Base-by-base conservation (phyloP, 2,888 invertebrate genomes). In the Eumerus sabulonum region DNA sequence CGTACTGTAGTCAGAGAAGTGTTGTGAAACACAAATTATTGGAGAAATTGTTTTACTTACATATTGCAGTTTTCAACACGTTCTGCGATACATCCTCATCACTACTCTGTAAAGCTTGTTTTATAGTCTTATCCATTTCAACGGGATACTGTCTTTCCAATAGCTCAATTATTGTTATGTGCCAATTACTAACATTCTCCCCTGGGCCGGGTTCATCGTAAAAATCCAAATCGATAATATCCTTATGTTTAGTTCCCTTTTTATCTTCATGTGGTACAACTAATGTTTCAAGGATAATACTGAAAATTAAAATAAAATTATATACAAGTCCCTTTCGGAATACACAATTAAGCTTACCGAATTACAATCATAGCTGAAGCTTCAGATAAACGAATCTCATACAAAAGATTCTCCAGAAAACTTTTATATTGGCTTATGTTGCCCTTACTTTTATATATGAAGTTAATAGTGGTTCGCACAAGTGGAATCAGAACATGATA, bases 141-240 rank as follows among this genome's bases (percentile, higher is more conserved):
- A 90, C 89, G 0, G 96, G 94, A 86, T 95, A 95, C 82, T 92
- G 92, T 3, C 88, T 90, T 87, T 96, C 95, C 1, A 95, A 86
- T 18, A 89, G 91, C 73, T 91, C 90, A 0, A 95, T 84, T 35
- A 92, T 90, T 14, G 87, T 83, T 0, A 90, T 90, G 82, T 91
- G 92, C 92, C 92, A 92, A n/a, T 40, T 11, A 40, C 7, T 27
- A 27, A 4, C 11, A 1, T 40, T n/a, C 11, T 9, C 11, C 1
- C 9, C 11, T 40, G 2, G 3, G 7, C 27, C 2, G 7, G 27
- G 27, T 7, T 40, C 40, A 40, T 40, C 85, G 50, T 88, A 87
- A 0, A 88, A 86, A 56, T 86, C 90, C 17, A 86, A 84, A 3
- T 88, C 84, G 76, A 82, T 89, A 1, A 87, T 82, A 36, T 86